Evolutionary conservation across 1,140 invertebrate genomes (phyloP).

Genomic region (Bradysia coprophila): DNA sequence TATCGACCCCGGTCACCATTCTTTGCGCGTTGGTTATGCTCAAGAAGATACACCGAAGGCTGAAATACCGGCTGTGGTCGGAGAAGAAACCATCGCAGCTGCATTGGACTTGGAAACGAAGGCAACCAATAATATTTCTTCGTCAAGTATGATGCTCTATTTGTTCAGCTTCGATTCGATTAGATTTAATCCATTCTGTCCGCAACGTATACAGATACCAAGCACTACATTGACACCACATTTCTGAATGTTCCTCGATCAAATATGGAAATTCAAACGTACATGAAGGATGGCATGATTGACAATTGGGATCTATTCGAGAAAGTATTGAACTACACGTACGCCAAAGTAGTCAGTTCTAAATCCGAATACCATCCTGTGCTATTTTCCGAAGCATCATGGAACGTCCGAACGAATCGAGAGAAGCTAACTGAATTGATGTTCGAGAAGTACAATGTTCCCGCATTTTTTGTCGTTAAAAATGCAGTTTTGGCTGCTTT

Average conservation of each 20-base stretch:
- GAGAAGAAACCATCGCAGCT: slow-evolving; percentile 31
- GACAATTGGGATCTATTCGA: slow-evolving; percentile 96
- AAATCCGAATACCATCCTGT: slow-evolving; percentile 80
- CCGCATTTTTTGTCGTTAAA: slow-evolving; percentile 88
- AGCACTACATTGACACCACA: slow-evolving; percentile 44
- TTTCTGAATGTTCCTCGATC: slow-evolving; percentile 76
- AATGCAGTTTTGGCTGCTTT: slow-evolving; percentile 88
- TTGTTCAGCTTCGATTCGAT: too few relatives aligned
- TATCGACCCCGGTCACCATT: slow-evolving; percentile 88
- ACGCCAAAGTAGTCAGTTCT: slow-evolving; percentile 65
- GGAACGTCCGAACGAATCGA: slow-evolving; percentile 71
- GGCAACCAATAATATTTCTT: slow-evolving; percentile 34
- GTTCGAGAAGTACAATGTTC: slow-evolving; percentile 93
- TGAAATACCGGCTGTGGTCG: slow-evolving; percentile 74
- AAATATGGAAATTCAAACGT: slow-evolving; percentile 67
- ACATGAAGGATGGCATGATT: slow-evolving; percentile 88
- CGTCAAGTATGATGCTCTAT: not conserved
- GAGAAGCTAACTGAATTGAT: slow-evolving; percentile 85
- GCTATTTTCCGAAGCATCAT: slow-evolving; percentile 84
- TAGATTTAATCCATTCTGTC: not conserved
- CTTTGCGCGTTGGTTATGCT: slow-evolving; percentile 32
- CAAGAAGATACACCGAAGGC: slow-evolving; percentile 80
- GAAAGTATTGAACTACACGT: slow-evolving; percentile 75
- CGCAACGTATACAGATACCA: too few relatives aligned
- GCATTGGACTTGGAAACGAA: slow-evolving; percentile 42